Evolutionary conservation across 2,888 invertebrate genomes (phyloP).

Genomic region (Mongoloraphidia duomilia): DNA sequence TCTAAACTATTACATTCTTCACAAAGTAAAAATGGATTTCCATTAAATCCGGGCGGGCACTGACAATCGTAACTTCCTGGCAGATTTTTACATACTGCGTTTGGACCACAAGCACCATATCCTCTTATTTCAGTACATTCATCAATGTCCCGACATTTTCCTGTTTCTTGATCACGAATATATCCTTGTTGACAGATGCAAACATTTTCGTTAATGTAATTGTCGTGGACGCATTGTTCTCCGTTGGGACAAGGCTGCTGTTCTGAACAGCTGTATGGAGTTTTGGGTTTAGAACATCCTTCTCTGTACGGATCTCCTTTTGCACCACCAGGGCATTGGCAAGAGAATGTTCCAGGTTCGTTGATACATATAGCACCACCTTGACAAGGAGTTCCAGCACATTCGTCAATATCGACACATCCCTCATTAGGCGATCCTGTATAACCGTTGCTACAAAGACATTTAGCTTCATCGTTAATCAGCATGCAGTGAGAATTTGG

Average conservation of each 20-base stretch:
- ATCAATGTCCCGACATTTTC: constrained; percentile 71
- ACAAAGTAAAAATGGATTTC: constrained; percentile 78
- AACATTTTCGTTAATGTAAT: constrained; percentile 58
- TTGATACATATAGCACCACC: constrained; percentile 79
- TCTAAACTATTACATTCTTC: constrained; percentile 71
- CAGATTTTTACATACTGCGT: constrained; percentile 81
- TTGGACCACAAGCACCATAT: constrained; percentile 71
- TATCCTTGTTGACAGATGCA: constrained; percentile 84
- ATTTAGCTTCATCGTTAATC: constrained; percentile 67
- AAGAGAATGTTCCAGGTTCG: constrained; percentile 69
- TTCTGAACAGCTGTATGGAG: constrained; percentile 55
- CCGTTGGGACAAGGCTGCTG: constrained; percentile 66
- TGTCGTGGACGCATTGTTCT: constrained; percentile 73
- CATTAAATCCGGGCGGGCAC: constrained; percentile 75
- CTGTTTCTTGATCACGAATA: constrained; percentile 55
- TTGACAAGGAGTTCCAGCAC: constrained; percentile 67
- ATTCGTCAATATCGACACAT: constrained; percentile 83
- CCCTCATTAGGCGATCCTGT: constrained; percentile 54
- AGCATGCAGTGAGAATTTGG: constrained; percentile 82
- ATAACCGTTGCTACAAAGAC: constrained; percentile 70
- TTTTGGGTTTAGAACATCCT: constrained; percentile 53
- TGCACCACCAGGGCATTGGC: constrained; percentile 75
- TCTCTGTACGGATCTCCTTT: constrained; percentile 66
- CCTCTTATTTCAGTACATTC: constrained; percentile 65
- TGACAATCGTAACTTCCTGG: constrained; percentile 89